Evolutionary conservation across 1,140 invertebrate genomes (phyloP).

Genomic region (Hypsibius dujardini): DNA sequence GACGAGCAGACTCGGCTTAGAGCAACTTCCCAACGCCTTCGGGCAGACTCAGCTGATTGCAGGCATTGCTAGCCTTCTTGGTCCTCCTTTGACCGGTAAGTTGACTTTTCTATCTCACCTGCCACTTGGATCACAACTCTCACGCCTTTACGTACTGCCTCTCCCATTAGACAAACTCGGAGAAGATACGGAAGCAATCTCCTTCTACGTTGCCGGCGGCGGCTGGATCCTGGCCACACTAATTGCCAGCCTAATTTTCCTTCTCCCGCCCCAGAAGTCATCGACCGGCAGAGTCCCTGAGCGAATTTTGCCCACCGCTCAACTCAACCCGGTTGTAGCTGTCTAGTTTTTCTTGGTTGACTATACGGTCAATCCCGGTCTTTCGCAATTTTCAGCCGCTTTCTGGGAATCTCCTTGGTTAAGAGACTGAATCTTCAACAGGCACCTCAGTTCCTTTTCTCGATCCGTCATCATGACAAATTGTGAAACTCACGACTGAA

Average conservation of each 20-base stretch:
- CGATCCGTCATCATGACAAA: no score
- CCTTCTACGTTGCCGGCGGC: not conserved
- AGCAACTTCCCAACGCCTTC: constrained; percentile 3
- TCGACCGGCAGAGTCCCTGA: no score
- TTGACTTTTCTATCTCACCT: not conserved
- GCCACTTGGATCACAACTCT: not conserved
- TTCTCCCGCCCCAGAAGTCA: not conserved
- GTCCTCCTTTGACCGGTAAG: not conserved
- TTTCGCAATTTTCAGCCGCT: no score
- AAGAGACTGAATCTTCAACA: no score
- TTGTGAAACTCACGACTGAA: no score
- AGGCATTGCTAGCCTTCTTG: not conserved
- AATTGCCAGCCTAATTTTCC: not conserved
- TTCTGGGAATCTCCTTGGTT: no score
- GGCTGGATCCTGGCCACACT: not conserved
- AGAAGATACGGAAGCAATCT: no score
- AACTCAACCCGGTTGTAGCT: no score
- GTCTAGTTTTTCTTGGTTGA: no score
- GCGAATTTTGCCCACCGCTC: no score
- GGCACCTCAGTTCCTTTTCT: no score
- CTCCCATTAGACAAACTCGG: not conserved
- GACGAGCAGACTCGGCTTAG: not conserved
- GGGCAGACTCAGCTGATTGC: constrained; percentile 8
- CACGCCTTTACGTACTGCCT: not conserved
- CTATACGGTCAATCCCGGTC: no score